Evolutionary conservation across 2,113 vertebrate species (phyloP), one percentile per base, ranked within the genome.

Genomic region (Pipa parva): DNA sequence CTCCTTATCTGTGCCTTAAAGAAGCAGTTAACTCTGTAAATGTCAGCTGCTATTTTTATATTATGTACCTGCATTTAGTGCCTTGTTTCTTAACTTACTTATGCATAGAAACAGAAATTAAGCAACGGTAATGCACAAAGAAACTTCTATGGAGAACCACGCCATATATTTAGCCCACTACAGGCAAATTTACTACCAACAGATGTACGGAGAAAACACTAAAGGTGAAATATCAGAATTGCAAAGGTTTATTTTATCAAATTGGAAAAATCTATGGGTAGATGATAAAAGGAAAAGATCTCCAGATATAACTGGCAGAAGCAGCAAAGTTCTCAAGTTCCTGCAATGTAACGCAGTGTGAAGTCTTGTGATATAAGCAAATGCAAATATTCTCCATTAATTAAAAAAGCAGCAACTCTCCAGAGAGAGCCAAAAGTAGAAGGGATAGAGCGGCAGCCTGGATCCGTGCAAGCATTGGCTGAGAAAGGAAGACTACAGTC

Each of bases 351-450:
- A 36, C n/a, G 13, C 39, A 42, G 13, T 2, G n/a, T n/a, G n/a
- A n/a, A n/a, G n/a, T n/a, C n/a, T n/a, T n/a, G n/a, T n/a, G n/a
- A n/a, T n/a, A n/a, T n/a, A n/a, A n/a, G n/a, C n/a, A n/a, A n/a
- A n/a, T n/a, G n/a, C n/a, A n/a, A n/a, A n/a, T 7, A 58, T 49
- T 59, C 31, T 22, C 25, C 31, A n/a, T 37, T 49, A 46, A 31
- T 67, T 51, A 39, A 48, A 54, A 61, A 54, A 70, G 66, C 66
- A 70, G 66, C 66, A 60, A 52, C 25, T 59, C 59, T 50, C 17
- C 7, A 2, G 22, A 4, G 36, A 52, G 57, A 70, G 58, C 20
- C n/a, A 61, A 21, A 0, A 42, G 13, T 9, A 67, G 28, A 36
- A 66, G 10, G 25, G 33, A 26, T 2, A 27, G 6, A n/a, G 18